Conservation (phyloP, 53 echinoderm and acorn worm genomes). For the Zoroaster sp. region DNA sequence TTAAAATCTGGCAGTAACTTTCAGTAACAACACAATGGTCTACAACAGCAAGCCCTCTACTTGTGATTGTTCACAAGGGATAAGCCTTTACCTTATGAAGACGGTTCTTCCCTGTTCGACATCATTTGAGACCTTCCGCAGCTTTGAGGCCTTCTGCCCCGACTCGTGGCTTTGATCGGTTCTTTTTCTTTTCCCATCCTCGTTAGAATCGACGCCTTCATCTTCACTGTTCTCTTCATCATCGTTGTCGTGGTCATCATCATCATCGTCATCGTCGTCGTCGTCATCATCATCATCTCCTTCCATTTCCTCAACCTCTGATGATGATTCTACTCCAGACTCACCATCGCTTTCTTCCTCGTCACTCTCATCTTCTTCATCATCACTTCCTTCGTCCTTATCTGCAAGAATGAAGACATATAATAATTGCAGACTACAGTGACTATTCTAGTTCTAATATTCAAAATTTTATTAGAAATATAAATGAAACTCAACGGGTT, state of each 20-base stretch:
- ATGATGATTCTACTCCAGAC: constrained; percentile 35
- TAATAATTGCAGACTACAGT: not conserved
- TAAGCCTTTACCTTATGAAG: constrained; percentile 77
- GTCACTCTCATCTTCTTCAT: constrained; percentile 10
- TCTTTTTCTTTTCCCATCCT: constrained; percentile 15
- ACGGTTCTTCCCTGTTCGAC: constrained; percentile 82
- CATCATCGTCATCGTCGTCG: not conserved
- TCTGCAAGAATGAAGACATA: not conserved
- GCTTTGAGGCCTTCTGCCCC: not conserved
- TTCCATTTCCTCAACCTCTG: constrained; percentile 22
- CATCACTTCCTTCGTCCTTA: not conserved
- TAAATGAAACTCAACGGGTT: too few relatives aligned
- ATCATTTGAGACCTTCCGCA: constrained; percentile 48
- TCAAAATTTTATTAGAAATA: too few relatives aligned
- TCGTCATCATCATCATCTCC: constrained; percentile 16
- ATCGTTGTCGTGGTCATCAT: not conserved
- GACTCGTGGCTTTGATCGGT: not conserved
- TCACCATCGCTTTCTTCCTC: constrained; percentile 24
- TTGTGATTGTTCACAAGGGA: too few relatives aligned
- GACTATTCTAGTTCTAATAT: too few relatives aligned
- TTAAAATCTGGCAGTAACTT: too few relatives aligned
- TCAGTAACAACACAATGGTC: too few relatives aligned
- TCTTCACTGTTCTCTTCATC: constrained; percentile 19
- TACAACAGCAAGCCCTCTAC: too few relatives aligned
- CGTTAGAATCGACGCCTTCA: constrained; percentile 25